Percentiles rank a stretch among this genome's conserved stretches.
These are phyloP conservation scores for Xylocampa areola DNA, from an alignment of 2,888 invertebrate genomes.

Conservation along the genomic window DNA sequence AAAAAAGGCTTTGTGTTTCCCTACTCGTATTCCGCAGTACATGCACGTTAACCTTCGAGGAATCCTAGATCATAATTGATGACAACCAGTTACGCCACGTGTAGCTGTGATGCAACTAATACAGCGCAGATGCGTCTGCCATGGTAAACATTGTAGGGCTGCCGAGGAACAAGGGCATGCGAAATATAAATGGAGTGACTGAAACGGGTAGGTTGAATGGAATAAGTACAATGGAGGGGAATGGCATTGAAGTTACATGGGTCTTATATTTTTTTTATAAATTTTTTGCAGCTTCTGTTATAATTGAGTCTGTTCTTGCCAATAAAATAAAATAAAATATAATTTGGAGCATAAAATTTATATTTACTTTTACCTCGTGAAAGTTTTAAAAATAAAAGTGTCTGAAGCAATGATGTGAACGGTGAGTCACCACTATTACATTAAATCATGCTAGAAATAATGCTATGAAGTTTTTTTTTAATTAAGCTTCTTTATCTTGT, in stretches of 20 bases:
- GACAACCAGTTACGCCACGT: constrained; percentile 63
- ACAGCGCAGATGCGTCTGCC: constrained; percentile 63
- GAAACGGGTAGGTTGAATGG: not conserved
- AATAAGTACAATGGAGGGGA: not conserved
- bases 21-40: constrained; percentile 23
- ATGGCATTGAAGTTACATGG: not conserved
- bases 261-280: not conserved
- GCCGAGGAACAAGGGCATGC: not conserved
- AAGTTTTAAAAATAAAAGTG: too few relatives aligned
- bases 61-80: constrained; percentile 53
- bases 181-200: not conserved
- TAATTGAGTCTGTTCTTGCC: not conserved
- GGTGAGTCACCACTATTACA: too few relatives aligned
- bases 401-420: too few relatives aligned
- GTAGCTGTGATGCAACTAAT: constrained; percentile 60
- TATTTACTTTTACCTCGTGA: too few relatives aligned
- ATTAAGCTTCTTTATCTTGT: too few relatives aligned
- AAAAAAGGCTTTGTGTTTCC: constrained; percentile 9
- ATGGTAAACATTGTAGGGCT: constrained; percentile 53
- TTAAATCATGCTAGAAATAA: too few relatives aligned
- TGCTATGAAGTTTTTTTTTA: too few relatives aligned
- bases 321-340: too few relatives aligned
- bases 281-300: not conserved
- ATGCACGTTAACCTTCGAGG: constrained; percentile 51
- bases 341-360: too few relatives aligned